These are phyloP conservation scores for Herminia tarsipennalis DNA, from an alignment of 2,888 invertebrate genomes.

Conservation along the genomic window DNA sequence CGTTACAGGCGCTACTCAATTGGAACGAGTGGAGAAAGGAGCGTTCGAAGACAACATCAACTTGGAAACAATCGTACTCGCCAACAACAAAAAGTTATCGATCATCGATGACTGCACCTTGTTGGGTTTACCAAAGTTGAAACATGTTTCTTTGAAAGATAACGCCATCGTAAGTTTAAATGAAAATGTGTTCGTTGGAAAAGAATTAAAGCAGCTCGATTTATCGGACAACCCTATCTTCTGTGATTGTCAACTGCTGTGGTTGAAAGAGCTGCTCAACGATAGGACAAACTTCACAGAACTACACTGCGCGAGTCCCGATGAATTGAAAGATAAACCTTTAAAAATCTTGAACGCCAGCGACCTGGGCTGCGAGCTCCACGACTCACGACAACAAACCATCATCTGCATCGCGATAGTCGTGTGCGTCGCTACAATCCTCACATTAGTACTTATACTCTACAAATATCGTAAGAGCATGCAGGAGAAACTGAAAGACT, in stretches of 20 bases:
- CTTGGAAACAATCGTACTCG: constrained; percentile 90
- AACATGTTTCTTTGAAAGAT: constrained; percentile 91
- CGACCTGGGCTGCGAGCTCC: constrained; percentile 92
- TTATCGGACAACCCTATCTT: constrained; percentile 93
- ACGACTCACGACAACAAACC: constrained; percentile 92
- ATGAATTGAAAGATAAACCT: constrained; percentile 89
- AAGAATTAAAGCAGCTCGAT: constrained; percentile 90
- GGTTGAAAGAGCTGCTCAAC: constrained; percentile 91
- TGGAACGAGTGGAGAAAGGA: constrained; percentile 90
- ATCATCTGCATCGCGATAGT: constrained; percentile 92
- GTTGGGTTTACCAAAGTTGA: constrained; percentile 91
- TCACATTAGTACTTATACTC: constrained; percentile 89
- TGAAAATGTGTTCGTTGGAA: constrained; percentile 93
- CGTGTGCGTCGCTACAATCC: constrained; percentile 89
- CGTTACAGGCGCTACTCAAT: constrained; percentile 90
- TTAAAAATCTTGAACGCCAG: constrained; percentile 89
- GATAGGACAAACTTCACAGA: constrained; percentile 89
- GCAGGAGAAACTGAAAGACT: constrained; percentile 92
- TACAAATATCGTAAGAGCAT: constrained; percentile 93
- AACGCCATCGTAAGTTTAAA: constrained; percentile 91
- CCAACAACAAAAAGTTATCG: constrained; percentile 91
- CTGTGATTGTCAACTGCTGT: constrained; percentile 92
- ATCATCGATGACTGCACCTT: constrained; percentile 91
- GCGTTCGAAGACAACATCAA: constrained; percentile 93
- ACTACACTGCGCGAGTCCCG: constrained; percentile 91